A percentile compares a stretch with the other conserved stretches of the same genome.
Conservation (phyloP, 2,797 vertebrate genomes). For the Oreortyx pictus region DNA sequence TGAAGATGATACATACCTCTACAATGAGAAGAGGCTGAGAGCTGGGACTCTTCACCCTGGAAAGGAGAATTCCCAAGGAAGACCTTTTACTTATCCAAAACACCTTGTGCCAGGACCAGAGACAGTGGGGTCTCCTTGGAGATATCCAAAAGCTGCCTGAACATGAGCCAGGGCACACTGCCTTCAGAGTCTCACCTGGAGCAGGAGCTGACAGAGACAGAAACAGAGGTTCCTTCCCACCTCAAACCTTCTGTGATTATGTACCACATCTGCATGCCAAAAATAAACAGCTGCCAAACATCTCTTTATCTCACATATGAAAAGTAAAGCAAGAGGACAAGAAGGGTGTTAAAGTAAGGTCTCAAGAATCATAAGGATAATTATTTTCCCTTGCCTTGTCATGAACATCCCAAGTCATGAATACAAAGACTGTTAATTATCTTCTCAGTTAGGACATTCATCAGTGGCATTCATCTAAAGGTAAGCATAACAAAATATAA, state of each 20-base stretch:
- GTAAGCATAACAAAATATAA: background rate
- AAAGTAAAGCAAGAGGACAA: background rate
- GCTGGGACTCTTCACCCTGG: background rate
- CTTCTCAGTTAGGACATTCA: background rate
- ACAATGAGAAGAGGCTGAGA: background rate
- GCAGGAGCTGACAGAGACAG: no score
- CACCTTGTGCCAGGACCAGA: background rate
- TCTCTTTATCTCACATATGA: background rate
- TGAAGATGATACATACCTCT: background rate
- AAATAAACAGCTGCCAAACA: background rate
- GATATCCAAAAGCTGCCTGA: background rate
- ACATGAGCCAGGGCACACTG: background rate
- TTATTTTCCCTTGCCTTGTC: background rate
- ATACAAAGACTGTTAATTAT: background rate
- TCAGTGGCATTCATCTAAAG: background rate
- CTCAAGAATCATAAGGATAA: background rate
- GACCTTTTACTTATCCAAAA: no score
- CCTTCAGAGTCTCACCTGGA: background rate
- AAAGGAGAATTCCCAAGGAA: background rate
- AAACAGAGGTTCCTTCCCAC: background rate
- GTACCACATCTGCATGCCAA: background rate
- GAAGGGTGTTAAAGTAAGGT: background rate
- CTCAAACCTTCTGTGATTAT: background rate
- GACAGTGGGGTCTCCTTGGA: background rate
- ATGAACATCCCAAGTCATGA: background rate